These are phyloP conservation scores for Melipona bicolor DNA, from an alignment of 2,888 invertebrate species.

Conservation along the genomic window DNA sequence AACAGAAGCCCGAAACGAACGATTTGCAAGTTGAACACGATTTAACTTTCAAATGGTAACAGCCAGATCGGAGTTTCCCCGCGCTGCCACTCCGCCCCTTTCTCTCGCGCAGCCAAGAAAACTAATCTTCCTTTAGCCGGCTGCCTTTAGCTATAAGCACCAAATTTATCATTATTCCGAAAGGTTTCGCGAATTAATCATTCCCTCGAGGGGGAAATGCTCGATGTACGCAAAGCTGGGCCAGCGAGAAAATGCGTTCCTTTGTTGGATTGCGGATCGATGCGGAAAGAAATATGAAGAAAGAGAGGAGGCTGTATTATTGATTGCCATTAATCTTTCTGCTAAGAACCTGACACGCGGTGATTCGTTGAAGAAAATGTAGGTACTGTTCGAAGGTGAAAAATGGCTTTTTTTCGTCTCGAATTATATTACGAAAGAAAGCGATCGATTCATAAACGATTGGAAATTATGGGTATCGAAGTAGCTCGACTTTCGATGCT, in stretches of 20 bases:
- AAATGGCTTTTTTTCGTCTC: background rate
- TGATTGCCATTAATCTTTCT: constrained; percentile 54
- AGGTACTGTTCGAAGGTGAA: constrained; percentile 29
- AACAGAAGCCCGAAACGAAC: constrained; percentile 52
- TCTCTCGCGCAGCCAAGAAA: constrained; percentile 22
- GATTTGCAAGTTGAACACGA: constrained; percentile 75
- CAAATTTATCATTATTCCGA: constrained; percentile 52
- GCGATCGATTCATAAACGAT: too few species aligned
- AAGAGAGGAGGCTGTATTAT: constrained; percentile 11
- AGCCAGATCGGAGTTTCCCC: constrained; percentile 30
- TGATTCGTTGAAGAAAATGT: constrained; percentile 48
- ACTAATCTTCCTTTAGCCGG: constrained; percentile 52
- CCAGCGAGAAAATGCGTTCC: constrained; percentile 10
- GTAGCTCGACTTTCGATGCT: too few species aligned
- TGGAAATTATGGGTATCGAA: background rate
- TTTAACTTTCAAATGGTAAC: constrained; percentile 75
- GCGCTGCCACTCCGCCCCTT: constrained; percentile 28
- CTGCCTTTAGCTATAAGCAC: constrained; percentile 6
- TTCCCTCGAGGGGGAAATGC: background rate
- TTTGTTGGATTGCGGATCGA: constrained; percentile 16
- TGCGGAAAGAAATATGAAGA: background rate
- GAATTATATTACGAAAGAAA: background rate
- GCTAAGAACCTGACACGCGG: constrained; percentile 14
- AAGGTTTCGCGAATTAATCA: constrained; percentile 44
- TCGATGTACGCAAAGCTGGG: constrained; percentile 10